Evolutionary conservation across 2,888 invertebrate species (phyloP).

Genomic region (Ceratothoa steindachneri): DNA sequence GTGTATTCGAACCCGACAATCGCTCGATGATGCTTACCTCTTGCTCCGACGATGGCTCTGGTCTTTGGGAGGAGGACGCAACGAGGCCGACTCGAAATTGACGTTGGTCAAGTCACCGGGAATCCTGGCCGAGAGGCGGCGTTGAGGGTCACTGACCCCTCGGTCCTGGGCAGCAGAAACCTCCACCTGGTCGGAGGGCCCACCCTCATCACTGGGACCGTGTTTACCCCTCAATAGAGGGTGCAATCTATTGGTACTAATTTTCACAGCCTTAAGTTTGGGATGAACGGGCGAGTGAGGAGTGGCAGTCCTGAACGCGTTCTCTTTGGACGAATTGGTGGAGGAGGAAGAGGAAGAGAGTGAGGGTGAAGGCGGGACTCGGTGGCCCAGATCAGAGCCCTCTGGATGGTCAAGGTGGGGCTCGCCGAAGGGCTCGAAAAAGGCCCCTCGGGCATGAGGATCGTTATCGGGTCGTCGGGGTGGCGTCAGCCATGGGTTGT

Average conservation of each 20-base stretch:
- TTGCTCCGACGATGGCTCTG: too few species aligned
- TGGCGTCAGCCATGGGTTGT: slow-evolving; percentile 16
- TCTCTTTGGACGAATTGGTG: neutral
- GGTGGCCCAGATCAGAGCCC: neutral
- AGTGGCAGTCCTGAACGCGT: neutral
- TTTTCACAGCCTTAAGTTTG: slow-evolving; percentile 5
- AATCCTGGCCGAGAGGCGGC: too few species aligned
- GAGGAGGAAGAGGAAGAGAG: slow-evolving; percentile 15
- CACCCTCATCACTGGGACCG: neutral
- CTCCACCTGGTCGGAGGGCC: too few species aligned
- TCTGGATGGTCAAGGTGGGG: neutral
- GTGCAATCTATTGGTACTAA: slow-evolving; percentile 4
- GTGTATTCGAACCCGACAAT: too few species aligned
- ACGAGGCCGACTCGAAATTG: too few species aligned
- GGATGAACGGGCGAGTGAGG: neutral
- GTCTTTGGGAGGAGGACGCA: slow-evolving; percentile 11
- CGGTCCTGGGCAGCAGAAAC: too few species aligned
- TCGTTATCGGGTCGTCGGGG: neutral
- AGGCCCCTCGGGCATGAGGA: neutral
- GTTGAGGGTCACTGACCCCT: too few species aligned
- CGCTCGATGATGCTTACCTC: too few species aligned
- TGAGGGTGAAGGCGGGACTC: neutral
- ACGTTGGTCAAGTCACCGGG: too few species aligned
- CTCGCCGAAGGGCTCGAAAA: slow-evolving; percentile 8
- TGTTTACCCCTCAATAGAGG: neutral